Base-by-base conservation (phyloP, 2,113 vertebrate genomes). In the Hoplias malabaricus region DNA sequence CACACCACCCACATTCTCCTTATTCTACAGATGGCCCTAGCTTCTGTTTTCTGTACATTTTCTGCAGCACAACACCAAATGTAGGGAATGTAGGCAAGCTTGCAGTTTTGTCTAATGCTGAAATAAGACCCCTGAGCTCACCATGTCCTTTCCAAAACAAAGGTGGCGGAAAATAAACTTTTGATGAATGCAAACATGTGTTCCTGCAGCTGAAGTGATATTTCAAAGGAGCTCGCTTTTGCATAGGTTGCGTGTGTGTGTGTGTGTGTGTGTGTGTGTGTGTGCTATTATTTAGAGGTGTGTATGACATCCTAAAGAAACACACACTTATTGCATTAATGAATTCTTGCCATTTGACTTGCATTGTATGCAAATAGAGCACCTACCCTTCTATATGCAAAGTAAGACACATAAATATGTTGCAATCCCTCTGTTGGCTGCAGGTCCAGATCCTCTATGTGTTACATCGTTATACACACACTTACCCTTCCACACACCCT, bases 361-460 rank as follows among this genome's bases (percentile, higher is more conserved):
- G 77, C 73, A 84, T 80, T 84, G 56, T 82, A 84, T 82, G 77
- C 70, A 82, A 80, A 82, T 79, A 61, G 11, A n/a, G 23, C 31
- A 82, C 46, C 71, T 12, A 67, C 23, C 27, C 2, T 25, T 36
- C 61, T 19, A 29, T 77, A 19, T 40, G 62, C 53, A 61, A 76
- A 71, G 80, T 73, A 62, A 80, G 56, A 65, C 65, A 48, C 65
- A 70, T 61, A 56, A 61, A 40, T 59, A 59, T 73, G 72, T 61
- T 50, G 59, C 63, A 16, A n/a, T 43, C 19, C 63, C 23, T 48
- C 63, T 33, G n/a, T 59, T 21, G 21, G 68, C 53, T 72, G 75
- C 40, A 71, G 57, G n/a, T 65, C 69, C 42, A 33, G 53, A 71
- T 46, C 13, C 2, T 36, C 34, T 29, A 23, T 33, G 33, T 50